phyloP scores from a whole-genome alignment of 2,888 invertebrate genomes.

The Plebejus anna region DNA sequence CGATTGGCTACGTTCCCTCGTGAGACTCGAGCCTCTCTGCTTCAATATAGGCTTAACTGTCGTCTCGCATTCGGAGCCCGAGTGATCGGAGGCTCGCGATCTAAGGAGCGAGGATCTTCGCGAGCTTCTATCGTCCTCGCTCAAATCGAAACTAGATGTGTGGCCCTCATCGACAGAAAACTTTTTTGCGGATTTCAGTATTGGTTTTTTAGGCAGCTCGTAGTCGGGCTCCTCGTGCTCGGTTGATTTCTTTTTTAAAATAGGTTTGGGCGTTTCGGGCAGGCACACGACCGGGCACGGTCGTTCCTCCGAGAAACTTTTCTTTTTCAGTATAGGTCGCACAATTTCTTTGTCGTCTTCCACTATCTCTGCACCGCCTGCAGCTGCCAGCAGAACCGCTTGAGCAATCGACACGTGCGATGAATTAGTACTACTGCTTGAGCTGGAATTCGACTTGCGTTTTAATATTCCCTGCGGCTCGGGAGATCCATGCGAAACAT shows the following conservation, averaged over 20 bases:
- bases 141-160: constrained; percentile 76
- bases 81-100: constrained; percentile 76
- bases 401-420: constrained; percentile 85
- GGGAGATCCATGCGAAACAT: constrained; percentile 81
- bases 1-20: constrained; percentile 80
- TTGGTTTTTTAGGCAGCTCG: constrained; percentile 86
- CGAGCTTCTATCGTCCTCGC: constrained; percentile 77
- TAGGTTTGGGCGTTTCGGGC: constrained; percentile 84
- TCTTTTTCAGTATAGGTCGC: constrained; percentile 90
- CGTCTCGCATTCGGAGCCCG: constrained; percentile 78
- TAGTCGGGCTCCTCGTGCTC: constrained; percentile 87
- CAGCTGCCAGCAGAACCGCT: constrained; percentile 83
- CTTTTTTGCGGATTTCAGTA: constrained; percentile 86
- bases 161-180: constrained; percentile 82
- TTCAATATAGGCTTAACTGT: constrained; percentile 83
- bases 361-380: constrained; percentile 78
- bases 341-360: constrained; percentile 81
- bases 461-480: constrained; percentile 90
- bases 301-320: constrained; percentile 86
- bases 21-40: constrained; percentile 80
- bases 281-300: constrained; percentile 71
- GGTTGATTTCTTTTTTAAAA: constrained; percentile 92
- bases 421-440: constrained; percentile 81
- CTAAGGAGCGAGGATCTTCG: constrained; percentile 78
- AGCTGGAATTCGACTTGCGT: constrained; percentile 86